Conservation (phyloP, 2,113 vertebrate genomes). For the Corydoras maculifer region DNA sequence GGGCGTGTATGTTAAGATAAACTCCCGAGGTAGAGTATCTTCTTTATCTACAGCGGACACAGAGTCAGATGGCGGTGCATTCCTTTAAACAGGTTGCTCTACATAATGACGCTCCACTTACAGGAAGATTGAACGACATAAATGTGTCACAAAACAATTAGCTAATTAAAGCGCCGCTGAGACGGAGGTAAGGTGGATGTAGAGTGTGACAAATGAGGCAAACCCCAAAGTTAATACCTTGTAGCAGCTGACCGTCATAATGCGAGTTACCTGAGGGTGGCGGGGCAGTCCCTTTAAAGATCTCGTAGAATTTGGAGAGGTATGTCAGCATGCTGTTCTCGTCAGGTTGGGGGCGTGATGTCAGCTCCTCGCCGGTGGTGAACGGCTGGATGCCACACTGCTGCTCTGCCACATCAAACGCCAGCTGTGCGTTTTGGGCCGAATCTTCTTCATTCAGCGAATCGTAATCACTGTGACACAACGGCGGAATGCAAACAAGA, state of each 20-base stretch:
- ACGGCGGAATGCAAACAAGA: neutral
- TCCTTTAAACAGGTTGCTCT: conserved; percentile 37
- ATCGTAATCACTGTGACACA: conserved; percentile 76
- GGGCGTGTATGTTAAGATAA: neutral
- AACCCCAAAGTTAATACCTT: neutral
- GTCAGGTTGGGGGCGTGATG: conserved; percentile 67
- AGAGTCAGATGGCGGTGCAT: conserved; percentile 38
- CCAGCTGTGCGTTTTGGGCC: conserved; percentile 82
- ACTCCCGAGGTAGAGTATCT: neutral
- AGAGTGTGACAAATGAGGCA: no score
- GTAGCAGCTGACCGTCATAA: neutral
- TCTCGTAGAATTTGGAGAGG: conserved; percentile 92
- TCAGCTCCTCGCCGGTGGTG: conserved; percentile 76
- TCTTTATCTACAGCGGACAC: conserved; percentile 3
- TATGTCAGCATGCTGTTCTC: conserved; percentile 84
- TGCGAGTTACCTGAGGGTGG: conserved; percentile 69
- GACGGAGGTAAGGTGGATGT: no score
- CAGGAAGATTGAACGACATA: neutral
- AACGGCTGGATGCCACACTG: conserved; percentile 86
- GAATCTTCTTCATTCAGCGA: conserved; percentile 77
- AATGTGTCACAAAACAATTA: neutral
- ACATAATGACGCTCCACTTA: conserved; percentile 25
- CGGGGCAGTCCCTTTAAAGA: conserved; percentile 81
- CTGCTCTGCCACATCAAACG: conserved; percentile 79
- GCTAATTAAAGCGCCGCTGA: no score